Conservation (phyloP, 2,888 invertebrate genomes). For the Selenia dentaria region DNA sequence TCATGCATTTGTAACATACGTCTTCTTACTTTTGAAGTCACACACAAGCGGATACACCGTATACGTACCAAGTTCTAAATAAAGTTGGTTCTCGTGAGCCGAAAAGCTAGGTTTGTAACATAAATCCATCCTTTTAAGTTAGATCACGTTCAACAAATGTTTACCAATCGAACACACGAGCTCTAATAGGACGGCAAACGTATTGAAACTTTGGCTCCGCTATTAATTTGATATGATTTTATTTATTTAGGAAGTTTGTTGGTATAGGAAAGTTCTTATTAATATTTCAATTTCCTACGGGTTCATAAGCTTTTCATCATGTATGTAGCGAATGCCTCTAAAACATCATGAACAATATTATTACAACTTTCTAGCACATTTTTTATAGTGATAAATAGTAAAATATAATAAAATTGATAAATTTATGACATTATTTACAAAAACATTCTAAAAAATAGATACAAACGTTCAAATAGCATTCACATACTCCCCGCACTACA, state of each 20-base stretch:
- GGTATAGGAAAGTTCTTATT: too few species aligned
- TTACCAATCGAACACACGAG: slow-evolving; percentile 65
- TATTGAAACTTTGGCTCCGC: slow-evolving; percentile 58
- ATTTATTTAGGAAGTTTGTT: slow-evolving; percentile 12
- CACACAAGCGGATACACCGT: slow-evolving; percentile 19
- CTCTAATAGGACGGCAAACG: slow-evolving; percentile 69
- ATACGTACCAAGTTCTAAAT: slow-evolving; percentile 51
- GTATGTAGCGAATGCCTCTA: too few species aligned
- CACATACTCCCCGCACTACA: too few species aligned
- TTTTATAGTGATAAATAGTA: too few species aligned
- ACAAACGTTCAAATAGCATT: too few species aligned
- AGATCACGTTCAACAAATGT: slow-evolving; percentile 77
- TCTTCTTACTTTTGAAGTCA: slow-evolving; percentile 53
- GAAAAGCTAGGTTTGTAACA: slow-evolving; percentile 59
- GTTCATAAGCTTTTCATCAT: too few species aligned
- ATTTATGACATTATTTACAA: too few species aligned
- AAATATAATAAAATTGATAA: too few species aligned
- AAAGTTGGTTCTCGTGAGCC: slow-evolving; percentile 57
- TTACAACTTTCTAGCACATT: too few species aligned
- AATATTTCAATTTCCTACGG: too few species aligned
- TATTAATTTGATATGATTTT: slow-evolving; percentile 47
- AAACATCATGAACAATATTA: too few species aligned
- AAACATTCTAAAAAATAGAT: too few species aligned
- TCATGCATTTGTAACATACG: slow-evolving; percentile 59
- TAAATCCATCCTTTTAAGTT: slow-evolving; percentile 71